Evolutionary conservation across 2,888 invertebrate species (phyloP).

Genomic region (Tetanocera ferruginea): DNA sequence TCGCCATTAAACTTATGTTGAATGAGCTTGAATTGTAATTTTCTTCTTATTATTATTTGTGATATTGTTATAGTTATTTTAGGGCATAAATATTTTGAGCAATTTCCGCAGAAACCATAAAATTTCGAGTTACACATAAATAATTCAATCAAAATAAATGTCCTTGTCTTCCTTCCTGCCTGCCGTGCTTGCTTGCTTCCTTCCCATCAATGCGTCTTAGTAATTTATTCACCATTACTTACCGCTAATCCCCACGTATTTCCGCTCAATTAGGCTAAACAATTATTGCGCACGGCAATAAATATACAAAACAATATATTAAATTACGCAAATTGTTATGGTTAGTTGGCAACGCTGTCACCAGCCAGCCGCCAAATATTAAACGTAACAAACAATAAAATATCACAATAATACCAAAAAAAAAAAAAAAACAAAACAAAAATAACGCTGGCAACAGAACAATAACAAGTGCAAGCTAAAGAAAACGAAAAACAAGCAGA

Average conservation of each 20-base stretch:
- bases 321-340: constrained; percentile 5
- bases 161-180: too few species aligned
- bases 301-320: not conserved
- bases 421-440: too few species aligned
- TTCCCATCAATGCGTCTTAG: not conserved
- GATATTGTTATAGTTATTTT: too few species aligned
- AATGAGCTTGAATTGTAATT: too few species aligned
- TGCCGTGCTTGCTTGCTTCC: too few species aligned
- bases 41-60: too few species aligned
- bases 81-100: too few species aligned
- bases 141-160: too few species aligned
- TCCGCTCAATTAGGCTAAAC: constrained; percentile 28
- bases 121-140: too few species aligned
- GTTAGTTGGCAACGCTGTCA: constrained; percentile 26
- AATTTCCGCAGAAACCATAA: too few species aligned
- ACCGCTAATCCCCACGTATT: constrained; percentile 10
- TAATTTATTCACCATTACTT: not conserved
- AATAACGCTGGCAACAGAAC: constrained; percentile 1
- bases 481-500: not conserved
- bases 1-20: too few species aligned
- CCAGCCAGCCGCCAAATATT: not conserved
- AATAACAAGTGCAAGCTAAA: not conserved
- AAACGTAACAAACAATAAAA: constrained; percentile 3
- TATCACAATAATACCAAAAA: constrained; percentile 5
- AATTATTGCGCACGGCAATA: constrained; percentile 2